These are phyloP conservation scores for Micrasema longulum DNA, from an alignment of 1,140 invertebrate species.

Conservation along the genomic window DNA sequence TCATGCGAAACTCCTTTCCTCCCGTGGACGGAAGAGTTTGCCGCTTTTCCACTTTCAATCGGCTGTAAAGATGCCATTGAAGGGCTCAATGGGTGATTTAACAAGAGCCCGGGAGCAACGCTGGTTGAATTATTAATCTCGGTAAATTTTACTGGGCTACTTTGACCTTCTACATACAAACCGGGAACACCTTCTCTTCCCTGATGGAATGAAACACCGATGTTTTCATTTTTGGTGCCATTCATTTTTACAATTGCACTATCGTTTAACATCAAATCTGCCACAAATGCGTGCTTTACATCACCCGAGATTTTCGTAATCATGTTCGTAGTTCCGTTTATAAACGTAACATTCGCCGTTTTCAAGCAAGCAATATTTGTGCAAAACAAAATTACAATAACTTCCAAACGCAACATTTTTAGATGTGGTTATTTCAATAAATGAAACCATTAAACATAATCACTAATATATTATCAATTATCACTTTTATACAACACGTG, in stretches of 20 bases:
- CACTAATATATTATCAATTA: too few species aligned
- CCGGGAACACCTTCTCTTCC: slow-evolving; percentile 20
- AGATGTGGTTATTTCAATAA: too few species aligned
- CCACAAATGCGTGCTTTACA: too few species aligned
- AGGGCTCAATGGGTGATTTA: not conserved
- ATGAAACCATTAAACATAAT: too few species aligned
- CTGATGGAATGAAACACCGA: not conserved
- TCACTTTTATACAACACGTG: too few species aligned
- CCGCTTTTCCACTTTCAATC: not conserved
- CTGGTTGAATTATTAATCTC: slow-evolving; percentile 9
- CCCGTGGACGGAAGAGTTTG: slow-evolving; percentile 15
- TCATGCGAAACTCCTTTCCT: slow-evolving; percentile 31
- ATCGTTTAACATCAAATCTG: too few species aligned
- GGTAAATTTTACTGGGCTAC: not conserved
- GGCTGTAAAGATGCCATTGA: not conserved
- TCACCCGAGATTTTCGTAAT: not conserved
- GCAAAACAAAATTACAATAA: too few species aligned
- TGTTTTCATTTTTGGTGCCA: too few species aligned
- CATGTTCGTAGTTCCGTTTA: slow-evolving; percentile 4
- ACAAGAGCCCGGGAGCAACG: not conserved
- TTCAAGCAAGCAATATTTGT: too few species aligned
- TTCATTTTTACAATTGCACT: too few species aligned
- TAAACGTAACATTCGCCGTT: not conserved
- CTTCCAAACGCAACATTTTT: too few species aligned
- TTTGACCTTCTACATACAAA: slow-evolving; percentile 34